phyloP scores from a whole-genome alignment of 2,113 vertebrate species.

The Pipa parva region DNA sequence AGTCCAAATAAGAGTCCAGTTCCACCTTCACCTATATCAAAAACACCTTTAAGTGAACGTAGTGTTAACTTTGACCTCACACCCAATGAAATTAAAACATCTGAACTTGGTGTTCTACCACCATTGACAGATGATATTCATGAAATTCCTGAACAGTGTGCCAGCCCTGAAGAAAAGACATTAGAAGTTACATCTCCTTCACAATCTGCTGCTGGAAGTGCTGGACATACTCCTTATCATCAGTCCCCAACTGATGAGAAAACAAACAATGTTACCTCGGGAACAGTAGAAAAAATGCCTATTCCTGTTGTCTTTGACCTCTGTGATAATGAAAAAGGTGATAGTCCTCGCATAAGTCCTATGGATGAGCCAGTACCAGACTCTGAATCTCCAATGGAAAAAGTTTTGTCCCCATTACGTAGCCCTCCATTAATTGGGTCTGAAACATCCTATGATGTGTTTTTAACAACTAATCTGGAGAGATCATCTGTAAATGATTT shows the following conservation, averaged over 20 bases:
- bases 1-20: conserved; percentile 58
- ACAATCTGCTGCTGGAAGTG: conserved; percentile 80
- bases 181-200: conserved; percentile 83
- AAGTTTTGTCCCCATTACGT: conserved; percentile 65
- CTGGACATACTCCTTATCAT: conserved; percentile 94
- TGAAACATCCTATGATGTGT: conserved; percentile 62
- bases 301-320: conserved; percentile 79
- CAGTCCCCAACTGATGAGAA: conserved; percentile 94
- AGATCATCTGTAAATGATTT: conserved; percentile 53
- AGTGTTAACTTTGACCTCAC: conserved; percentile 78
- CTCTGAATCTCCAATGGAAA: conserved; percentile 71
- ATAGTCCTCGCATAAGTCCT: conserved; percentile 72
- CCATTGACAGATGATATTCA: conserved; percentile 53
- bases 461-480: conserved; percentile 57
- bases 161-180: conserved; percentile 87
- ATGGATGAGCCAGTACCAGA: conserved; percentile 79
- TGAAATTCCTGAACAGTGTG: conserved; percentile 58
- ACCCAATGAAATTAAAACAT: conserved; percentile 69
- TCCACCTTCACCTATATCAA: conserved; percentile 72
- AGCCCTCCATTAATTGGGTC: conserved; percentile 67
- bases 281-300: conserved; percentile 55
- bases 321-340: conserved; percentile 75
- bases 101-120: conserved; percentile 65
- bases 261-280: conserved; percentile 62
- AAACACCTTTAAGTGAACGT: conserved; percentile 80